A percentile compares a stretch with the other conserved stretches of the same genome.
phyloP scores from a whole-genome alignment of 2,113 vertebrate genomes.

The Leucopternis melanops region DNA sequence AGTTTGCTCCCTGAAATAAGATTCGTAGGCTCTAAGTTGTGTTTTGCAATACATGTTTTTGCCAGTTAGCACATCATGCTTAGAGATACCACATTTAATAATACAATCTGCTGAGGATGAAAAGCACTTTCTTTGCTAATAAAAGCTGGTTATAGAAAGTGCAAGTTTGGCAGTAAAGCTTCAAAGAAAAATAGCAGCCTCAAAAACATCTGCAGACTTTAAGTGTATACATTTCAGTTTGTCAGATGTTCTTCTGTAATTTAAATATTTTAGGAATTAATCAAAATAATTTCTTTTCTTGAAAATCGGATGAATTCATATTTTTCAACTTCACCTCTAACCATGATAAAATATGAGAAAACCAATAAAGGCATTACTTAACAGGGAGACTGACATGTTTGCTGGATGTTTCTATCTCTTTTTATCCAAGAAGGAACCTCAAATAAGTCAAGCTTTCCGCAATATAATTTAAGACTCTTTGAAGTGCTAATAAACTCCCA shows the following conservation, averaged over 20 bases:
- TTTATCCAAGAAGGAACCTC: background rate
- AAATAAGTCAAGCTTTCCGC: background rate
- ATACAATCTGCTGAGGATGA: conserved; percentile 23
- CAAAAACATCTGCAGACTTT: conserved; percentile 35
- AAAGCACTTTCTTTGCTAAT: conserved; percentile 40
- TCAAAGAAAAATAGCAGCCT: conserved; percentile 22
- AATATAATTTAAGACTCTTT: background rate
- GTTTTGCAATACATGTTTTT: background rate
- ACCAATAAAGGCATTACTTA: background rate
- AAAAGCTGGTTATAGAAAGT: conserved; percentile 42
- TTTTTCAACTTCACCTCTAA: conserved; percentile 25
- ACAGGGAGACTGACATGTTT: background rate
- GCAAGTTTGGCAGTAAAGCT: conserved; percentile 21
- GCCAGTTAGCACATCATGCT: background rate
- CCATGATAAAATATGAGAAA: background rate
- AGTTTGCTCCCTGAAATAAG: background rate
- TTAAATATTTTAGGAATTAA: conserved; percentile 44
- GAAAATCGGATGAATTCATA: background rate
- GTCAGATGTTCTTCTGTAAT: conserved; percentile 30
- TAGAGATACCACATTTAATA: conserved; percentile 35
- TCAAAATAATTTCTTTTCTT: background rate
- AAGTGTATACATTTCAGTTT: background rate
- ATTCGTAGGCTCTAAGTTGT: background rate
- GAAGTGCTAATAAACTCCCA: conserved; percentile 1
- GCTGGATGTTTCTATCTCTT: background rate